Evolutionary conservation across 2,888 invertebrate species (phyloP).

Genomic region (Polylopha cassiicola): DNA sequence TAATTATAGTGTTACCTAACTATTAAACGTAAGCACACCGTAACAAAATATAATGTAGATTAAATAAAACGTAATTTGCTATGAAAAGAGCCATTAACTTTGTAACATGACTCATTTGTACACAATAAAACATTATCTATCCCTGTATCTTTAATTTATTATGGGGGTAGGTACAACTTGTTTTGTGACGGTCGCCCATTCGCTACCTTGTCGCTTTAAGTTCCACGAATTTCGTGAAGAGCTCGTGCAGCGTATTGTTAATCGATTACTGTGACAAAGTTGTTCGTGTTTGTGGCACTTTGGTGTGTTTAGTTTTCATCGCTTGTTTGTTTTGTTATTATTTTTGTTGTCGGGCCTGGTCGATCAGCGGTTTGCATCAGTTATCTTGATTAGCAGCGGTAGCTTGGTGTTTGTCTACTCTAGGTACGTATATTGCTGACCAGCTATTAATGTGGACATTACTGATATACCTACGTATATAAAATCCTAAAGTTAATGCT

Average conservation of each 20-base stretch:
- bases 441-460: too few relatives aligned
- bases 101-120: conserved; percentile 34
- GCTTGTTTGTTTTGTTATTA: conserved; percentile 15
- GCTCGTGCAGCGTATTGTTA: conserved; percentile 1
- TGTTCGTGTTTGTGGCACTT: conserved; percentile 1
- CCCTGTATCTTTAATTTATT: conserved; percentile 39
- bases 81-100: conserved; percentile 20
- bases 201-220: background rate
- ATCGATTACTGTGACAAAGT: conserved; percentile 12
- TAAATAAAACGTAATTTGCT: conserved; percentile 5
- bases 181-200: conserved; percentile 9
- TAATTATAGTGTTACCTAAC: too few relatives aligned
- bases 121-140: conserved; percentile 37
- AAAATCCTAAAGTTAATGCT: too few relatives aligned
- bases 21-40: too few relatives aligned
- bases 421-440: too few relatives aligned
- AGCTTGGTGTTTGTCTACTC: background rate
- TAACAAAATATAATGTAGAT: too few relatives aligned
- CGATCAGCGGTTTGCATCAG: conserved; percentile 16
- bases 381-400: conserved; percentile 13
- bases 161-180: conserved; percentile 19
- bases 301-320: conserved; percentile 10
- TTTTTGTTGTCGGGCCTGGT: conserved; percentile 11
- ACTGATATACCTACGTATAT: too few relatives aligned
- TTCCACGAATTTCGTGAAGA: background rate